A percentile compares a stretch with the other conserved stretches of the same genome.
Conservation (phyloP, 2,113 vertebrate species). For the Notarius quadriscutis region DNA sequence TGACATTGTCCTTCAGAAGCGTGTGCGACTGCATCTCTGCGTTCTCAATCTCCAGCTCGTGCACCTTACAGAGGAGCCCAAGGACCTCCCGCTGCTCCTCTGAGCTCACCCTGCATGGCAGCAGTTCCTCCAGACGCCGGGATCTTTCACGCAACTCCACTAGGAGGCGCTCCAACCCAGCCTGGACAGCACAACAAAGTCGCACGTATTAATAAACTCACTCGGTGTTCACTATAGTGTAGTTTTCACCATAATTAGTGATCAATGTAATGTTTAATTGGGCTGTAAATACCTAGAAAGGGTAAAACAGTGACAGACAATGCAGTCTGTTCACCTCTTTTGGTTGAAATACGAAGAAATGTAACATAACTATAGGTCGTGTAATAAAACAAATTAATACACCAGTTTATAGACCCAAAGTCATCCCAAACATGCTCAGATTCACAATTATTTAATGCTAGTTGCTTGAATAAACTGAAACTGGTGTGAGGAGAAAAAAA, state of each 20-base stretch:
- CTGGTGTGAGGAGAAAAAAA: background rate
- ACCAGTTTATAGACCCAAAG: background rate
- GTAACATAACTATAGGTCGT: background rate
- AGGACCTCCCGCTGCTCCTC: slow-evolving; percentile 83
- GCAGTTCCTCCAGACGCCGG: slow-evolving; percentile 76
- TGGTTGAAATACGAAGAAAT: background rate
- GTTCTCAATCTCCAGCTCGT: slow-evolving; percentile 82
- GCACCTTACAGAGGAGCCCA: slow-evolving; percentile 83
- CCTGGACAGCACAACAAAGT: slow-evolving; percentile 58
- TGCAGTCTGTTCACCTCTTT: background rate
- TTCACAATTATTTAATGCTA: background rate
- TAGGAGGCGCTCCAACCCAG: slow-evolving; percentile 73
- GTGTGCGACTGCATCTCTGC: slow-evolving; percentile 79
- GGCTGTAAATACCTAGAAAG: background rate
- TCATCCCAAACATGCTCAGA: background rate
- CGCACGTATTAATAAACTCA: background rate
- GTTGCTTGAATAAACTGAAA: background rate
- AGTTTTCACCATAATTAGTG: background rate
- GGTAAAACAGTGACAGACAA: background rate
- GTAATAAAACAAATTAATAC: background rate
- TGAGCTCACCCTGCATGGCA: slow-evolving; percentile 74
- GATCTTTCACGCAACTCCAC: slow-evolving; percentile 72
- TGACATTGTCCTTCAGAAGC: slow-evolving; percentile 80
- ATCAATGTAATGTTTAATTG: background rate
- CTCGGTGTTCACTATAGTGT: background rate